phyloP scores from a whole-genome alignment of 1,140 invertebrate species.

The Telenomus remus region DNA sequence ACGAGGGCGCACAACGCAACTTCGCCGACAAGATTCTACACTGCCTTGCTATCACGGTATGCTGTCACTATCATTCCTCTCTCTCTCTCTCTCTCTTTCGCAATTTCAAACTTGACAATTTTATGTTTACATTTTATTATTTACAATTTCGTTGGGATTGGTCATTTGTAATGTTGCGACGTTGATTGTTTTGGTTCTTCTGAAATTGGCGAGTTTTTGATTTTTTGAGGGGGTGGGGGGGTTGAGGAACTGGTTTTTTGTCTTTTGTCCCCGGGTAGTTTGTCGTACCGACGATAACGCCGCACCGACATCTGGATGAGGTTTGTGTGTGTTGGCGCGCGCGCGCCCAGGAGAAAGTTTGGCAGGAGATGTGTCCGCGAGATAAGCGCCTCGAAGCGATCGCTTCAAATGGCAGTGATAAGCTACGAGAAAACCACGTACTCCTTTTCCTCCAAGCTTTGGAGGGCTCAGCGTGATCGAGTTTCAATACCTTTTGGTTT shows the following conservation, averaged over 20 bases:
- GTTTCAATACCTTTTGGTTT: conserved; percentile 12
- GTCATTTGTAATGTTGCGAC: too few relatives aligned
- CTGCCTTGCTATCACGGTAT: conserved; percentile 74
- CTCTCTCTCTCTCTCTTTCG: too few relatives aligned
- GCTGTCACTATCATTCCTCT: too few relatives aligned
- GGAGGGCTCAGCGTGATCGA: conserved; percentile 12
- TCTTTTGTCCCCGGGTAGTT: neutral
- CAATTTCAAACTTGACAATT: too few relatives aligned
- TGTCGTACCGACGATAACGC: conserved; percentile 12
- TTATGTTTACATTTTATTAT: too few relatives aligned
- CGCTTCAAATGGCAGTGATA: conserved; percentile 74
- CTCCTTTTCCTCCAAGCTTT: conserved; percentile 26
- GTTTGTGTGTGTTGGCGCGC: conserved; percentile 15
- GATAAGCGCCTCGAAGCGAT: conserved; percentile 70
- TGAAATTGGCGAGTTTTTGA: too few relatives aligned
- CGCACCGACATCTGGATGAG: conserved; percentile 39
- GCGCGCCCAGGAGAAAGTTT: conserved; percentile 72
- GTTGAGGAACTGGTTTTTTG: neutral
- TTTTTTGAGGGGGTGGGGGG: too few relatives aligned
- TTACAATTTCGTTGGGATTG: too few relatives aligned
- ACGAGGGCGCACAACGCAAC: conserved; percentile 73
- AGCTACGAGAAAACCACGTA: conserved; percentile 57
- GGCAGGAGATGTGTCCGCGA: conserved; percentile 74
- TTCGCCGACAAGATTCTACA: conserved; percentile 74
- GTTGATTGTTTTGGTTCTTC: too few relatives aligned